Evolutionary conservation across 2,113 vertebrate species (phyloP).

Genomic region (Larimichthys crocea): DNA sequence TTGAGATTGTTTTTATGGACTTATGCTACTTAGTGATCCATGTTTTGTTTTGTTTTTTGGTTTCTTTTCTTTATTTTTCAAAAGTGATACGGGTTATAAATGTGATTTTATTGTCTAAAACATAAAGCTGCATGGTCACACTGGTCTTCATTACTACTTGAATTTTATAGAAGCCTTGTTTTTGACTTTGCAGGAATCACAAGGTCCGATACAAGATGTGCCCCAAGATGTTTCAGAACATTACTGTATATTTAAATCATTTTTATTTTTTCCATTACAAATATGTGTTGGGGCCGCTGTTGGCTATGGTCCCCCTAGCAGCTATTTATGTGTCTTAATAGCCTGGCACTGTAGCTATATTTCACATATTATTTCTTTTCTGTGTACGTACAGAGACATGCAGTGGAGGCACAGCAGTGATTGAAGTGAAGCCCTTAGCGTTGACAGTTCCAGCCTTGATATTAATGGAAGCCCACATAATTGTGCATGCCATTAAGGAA

Average conservation of each 20-base stretch:
- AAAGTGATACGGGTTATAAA: constrained; percentile 15
- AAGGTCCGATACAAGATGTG: constrained; percentile 18
- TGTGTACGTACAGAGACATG: constrained; percentile 49
- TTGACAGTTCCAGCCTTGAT: constrained; percentile 73
- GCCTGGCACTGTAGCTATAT: constrained; percentile 39
- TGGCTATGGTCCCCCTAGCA: constrained; percentile 31
- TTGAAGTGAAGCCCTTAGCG: constrained; percentile 74
- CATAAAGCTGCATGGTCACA: constrained; percentile 10
- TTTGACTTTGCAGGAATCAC: constrained; percentile 29
- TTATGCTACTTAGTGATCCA: background rate
- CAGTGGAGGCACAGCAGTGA: constrained; percentile 58
- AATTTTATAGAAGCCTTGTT: constrained; percentile 23
- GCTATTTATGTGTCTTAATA: constrained; percentile 60
- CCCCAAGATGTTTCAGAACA: constrained; percentile 47
- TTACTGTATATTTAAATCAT: constrained; percentile 55
- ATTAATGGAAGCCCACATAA: constrained; percentile 85
- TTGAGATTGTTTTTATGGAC: background rate
- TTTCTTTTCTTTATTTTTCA: background rate
- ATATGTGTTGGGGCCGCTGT: constrained; percentile 40
- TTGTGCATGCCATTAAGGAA: constrained; percentile 88
- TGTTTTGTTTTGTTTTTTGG: background rate
- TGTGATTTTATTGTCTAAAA: constrained; percentile 24
- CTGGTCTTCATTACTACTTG: constrained; percentile 34
- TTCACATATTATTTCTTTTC: constrained; percentile 53
- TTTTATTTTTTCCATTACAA: constrained; percentile 50